Conservation (phyloP, 2,888 invertebrate species). For the Epirrhoe alternata region DNA sequence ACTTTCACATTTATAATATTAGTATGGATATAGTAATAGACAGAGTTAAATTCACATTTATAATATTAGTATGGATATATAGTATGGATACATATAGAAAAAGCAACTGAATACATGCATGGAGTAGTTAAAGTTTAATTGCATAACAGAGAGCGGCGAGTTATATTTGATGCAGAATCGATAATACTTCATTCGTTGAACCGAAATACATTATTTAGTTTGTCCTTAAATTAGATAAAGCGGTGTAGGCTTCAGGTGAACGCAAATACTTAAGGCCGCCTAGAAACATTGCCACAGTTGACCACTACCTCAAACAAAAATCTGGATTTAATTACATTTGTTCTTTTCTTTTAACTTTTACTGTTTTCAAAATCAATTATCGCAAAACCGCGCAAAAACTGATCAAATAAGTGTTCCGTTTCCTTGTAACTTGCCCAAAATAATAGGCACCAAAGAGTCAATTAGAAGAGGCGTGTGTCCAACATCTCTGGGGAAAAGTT, state of each 20-base stretch:
- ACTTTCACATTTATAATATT: no score
- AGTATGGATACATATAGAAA: no score
- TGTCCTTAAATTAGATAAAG: no score
- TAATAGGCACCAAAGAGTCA: constrained; percentile 47
- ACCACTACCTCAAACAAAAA: no score
- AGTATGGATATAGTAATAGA: no score
- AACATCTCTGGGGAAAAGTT: constrained; percentile 43
- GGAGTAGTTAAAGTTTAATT: neutral
- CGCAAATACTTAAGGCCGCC: no score
- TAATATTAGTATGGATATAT: no score
- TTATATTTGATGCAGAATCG: neutral
- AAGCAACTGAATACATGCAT: neutral
- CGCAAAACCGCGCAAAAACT: constrained; percentile 1
- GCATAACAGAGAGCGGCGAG: neutral
- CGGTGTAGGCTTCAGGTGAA: no score
- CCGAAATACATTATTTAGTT: neutral
- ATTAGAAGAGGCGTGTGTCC: constrained; percentile 43
- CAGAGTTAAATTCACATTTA: no score
- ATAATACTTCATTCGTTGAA: neutral
- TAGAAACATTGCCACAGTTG: no score
- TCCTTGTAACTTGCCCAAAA: constrained; percentile 3
- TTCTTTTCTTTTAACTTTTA: neutral
- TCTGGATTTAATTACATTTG: neutral
- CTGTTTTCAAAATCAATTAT: constrained; percentile 11
- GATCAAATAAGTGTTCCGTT: constrained; percentile 9